These are phyloP conservation scores for Scarus forsteni DNA, from an alignment of 2,797 vertebrate species.

Conservation along the genomic window DNA sequence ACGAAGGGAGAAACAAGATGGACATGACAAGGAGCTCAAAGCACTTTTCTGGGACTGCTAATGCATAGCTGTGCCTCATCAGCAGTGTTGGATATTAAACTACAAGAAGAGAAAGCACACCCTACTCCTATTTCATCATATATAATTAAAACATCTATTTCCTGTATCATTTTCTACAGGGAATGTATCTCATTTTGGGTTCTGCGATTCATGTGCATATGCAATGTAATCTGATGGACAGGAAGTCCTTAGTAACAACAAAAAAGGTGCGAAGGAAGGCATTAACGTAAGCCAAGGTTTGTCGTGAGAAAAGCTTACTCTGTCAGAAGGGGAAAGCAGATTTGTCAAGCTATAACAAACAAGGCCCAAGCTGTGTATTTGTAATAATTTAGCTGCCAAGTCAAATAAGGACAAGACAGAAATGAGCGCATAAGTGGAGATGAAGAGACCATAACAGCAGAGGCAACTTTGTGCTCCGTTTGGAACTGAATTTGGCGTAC, in stretches of 20 bases:
- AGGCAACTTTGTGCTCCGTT: neutral
- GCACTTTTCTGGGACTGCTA: neutral
- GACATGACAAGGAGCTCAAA: neutral
- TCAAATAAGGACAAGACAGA: constrained; percentile 1
- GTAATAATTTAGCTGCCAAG: neutral
- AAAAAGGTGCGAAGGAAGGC: neutral
- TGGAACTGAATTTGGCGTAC: neutral
- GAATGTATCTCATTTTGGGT: too few species aligned
- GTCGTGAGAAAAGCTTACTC: neutral
- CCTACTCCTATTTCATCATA: neutral
- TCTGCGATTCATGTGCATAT: neutral
- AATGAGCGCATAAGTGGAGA: too few species aligned
- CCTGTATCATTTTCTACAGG: neutral
- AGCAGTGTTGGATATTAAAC: constrained; percentile 4
- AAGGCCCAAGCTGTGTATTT: neutral
- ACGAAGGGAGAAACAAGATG: constrained; percentile 4
- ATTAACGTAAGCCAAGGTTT: neutral
- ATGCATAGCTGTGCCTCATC: constrained; percentile 5
- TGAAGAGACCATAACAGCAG: neutral
- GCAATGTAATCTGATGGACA: neutral
- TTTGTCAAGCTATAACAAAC: constrained; percentile 3
- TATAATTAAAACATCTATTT: neutral
- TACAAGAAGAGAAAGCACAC: neutral
- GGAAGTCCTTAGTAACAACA: neutral
- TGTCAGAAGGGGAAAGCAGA: neutral